A percentile compares a stretch with the other conserved stretches of the same genome.
Conservation (phyloP, 2,113 vertebrate genomes). For the Gnathonemus echidnorhynchus region DNA sequence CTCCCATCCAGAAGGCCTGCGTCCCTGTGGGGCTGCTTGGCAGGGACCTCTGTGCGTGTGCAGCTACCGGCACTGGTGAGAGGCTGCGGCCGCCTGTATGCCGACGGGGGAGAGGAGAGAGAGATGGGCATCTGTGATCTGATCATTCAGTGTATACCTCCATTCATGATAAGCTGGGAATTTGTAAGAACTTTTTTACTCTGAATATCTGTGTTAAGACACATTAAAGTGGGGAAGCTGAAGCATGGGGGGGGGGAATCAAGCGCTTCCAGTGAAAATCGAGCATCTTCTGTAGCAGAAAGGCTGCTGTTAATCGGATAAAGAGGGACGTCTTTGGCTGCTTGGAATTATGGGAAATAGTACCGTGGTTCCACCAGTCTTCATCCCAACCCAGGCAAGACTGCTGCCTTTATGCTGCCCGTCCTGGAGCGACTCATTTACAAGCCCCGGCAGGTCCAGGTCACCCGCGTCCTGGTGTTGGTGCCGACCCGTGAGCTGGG, state of each 20-base stretch:
- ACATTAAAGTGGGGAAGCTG: not conserved
- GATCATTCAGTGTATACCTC: not conserved
- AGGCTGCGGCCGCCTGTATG: not conserved
- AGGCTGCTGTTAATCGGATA: not conserved
- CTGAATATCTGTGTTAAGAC: not conserved
- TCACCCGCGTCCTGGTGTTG: slow-evolving; percentile 83
- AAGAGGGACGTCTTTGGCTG: not conserved
- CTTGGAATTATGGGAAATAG: not conserved
- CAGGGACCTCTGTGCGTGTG: slow-evolving; percentile 92
- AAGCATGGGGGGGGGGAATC: not conserved
- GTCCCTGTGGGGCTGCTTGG: slow-evolving; percentile 87
- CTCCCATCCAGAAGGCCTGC: slow-evolving; percentile 94
- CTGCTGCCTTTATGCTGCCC: slow-evolving; percentile 88
- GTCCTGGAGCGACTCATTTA: slow-evolving; percentile 91
- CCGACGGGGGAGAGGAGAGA: not conserved
- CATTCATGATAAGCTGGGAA: not conserved
- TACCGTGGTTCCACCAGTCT: not conserved
- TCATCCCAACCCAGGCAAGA: slow-evolving; percentile 70
- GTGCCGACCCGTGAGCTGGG: slow-evolving; percentile 92
- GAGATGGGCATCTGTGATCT: not conserved
- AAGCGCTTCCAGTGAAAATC: not conserved
- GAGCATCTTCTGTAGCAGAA: not conserved
- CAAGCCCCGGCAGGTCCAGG: slow-evolving; percentile 80
- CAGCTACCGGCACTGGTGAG: slow-evolving; percentile 91
- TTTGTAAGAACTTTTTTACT: not conserved